A percentile compares a stretch with the other conserved stretches of the same genome.
These are phyloP conservation scores for Caerostris darwini DNA, from an alignment of 1,140 invertebrate genomes.

Conservation along the genomic window DNA sequence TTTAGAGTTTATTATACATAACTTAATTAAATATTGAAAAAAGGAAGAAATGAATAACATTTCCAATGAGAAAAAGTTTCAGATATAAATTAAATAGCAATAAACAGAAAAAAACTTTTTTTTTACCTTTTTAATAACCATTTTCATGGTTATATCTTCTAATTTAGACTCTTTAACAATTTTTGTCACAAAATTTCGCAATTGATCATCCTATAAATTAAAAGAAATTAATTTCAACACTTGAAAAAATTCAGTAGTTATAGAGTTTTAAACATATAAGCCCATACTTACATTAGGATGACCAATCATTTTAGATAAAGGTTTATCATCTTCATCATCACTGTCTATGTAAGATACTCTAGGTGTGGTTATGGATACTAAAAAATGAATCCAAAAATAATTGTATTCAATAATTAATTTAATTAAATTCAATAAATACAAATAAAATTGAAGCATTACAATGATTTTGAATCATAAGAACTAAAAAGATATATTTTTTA, in stretches of 20 bases:
- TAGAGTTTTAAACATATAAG: not conserved
- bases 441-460: too few relatives aligned
- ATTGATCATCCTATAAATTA: constrained; percentile 68
- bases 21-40: not conserved
- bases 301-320: constrained; percentile 74
- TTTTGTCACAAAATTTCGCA: constrained; percentile 61
- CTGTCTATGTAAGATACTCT: constrained; percentile 42
- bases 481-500: too few relatives aligned
- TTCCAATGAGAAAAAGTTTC: not conserved
- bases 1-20: too few relatives aligned
- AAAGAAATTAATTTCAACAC: not conserved
- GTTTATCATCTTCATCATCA: constrained; percentile 76
- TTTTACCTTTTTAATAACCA: constrained; percentile 60
- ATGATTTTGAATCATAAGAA: too few relatives aligned
- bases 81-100: not conserved
- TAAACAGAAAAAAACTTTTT: not conserved
- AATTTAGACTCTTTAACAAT: constrained; percentile 72
- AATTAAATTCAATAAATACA: too few relatives aligned
- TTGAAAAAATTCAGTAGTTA: not conserved
- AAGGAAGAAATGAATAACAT: not conserved
- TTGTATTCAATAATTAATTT: too few relatives aligned
- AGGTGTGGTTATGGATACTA: not conserved
- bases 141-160: constrained; percentile 73
- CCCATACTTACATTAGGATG: constrained; percentile 72
- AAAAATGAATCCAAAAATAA: not conserved